Percentiles rank a stretch among this genome's conserved stretches.
These are phyloP conservation scores for Gulo gulo DNA, from an alignment of 2,113 vertebrate species.

Conservation along the genomic window DNA sequence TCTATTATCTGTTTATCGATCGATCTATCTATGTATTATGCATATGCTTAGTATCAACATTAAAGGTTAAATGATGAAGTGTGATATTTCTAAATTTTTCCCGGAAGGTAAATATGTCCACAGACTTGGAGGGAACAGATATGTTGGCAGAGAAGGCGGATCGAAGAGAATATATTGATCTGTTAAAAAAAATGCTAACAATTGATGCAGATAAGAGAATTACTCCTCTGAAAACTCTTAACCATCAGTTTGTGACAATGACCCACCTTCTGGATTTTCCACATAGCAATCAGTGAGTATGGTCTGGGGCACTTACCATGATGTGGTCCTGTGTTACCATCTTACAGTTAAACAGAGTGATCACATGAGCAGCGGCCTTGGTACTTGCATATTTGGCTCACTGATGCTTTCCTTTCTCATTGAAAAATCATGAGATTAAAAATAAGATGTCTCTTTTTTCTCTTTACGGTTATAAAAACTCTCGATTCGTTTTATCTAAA, in stretches of 20 bases:
- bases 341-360: not conserved
- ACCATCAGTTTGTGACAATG: slow-evolving; percentile 98
- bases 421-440: slow-evolving; percentile 42
- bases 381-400: slow-evolving; percentile 42
- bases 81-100: slow-evolving; percentile 47
- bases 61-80: not conserved
- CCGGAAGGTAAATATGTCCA: slow-evolving; percentile 97
- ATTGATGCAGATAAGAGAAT: slow-evolving; percentile 98
- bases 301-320: not conserved
- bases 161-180: slow-evolving; percentile 96
- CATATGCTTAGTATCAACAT: not conserved
- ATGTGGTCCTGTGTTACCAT: not conserved
- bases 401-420: slow-evolving; percentile 27
- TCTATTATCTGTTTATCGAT: not conserved
- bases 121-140: slow-evolving; percentile 95
- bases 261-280: slow-evolving; percentile 97
- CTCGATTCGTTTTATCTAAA: slow-evolving; percentile 14
- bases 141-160: slow-evolving; percentile 99
- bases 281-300: slow-evolving; percentile 96
- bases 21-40: not conserved
- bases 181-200: slow-evolving; percentile 99
- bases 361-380: slow-evolving; percentile 19
- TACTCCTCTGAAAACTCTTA: slow-evolving; percentile 97
- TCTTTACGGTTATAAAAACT: slow-evolving; percentile 20
- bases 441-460: not conserved